phyloP scores from a whole-genome alignment of 2,797 vertebrate genomes.

The Halcyon badia region DNA sequence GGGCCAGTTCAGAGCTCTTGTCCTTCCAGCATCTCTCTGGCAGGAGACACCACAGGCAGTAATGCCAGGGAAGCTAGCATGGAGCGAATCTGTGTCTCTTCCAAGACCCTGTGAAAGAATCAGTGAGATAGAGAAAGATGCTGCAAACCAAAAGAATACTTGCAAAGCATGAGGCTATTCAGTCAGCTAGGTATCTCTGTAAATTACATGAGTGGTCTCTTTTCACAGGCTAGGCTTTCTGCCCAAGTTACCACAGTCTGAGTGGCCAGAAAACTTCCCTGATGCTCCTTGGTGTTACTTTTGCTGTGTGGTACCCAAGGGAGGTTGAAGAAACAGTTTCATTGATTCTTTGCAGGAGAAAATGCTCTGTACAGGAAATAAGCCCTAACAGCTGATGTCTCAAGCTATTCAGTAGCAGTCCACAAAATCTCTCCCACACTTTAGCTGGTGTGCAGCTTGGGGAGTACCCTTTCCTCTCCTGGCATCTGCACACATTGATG shows the following conservation, averaged over 20 bases:
- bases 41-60: not conserved
- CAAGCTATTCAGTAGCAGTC: not conserved
- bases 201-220: not conserved
- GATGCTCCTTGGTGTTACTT: not conserved
- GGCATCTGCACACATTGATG: accelerated
- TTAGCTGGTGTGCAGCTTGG: not conserved
- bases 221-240: not conserved
- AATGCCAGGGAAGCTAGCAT: not conserved
- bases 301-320: not conserved
- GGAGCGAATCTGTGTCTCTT: not conserved
- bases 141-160: not conserved
- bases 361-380: not conserved
- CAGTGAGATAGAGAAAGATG: not conserved
- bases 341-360: not conserved
- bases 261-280: not conserved
- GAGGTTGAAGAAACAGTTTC: not conserved
- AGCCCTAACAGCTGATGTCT: not conserved
- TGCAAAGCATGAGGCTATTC: not conserved
- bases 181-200: not conserved
- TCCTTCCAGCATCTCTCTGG: not conserved
- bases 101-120: not conserved
- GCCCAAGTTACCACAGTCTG: not conserved
- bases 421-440: not conserved
- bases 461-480: not conserved
- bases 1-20: not conserved